Evolutionary conservation across 2,888 invertebrate genomes (phyloP).

Genomic region (Beris chalybata): DNA sequence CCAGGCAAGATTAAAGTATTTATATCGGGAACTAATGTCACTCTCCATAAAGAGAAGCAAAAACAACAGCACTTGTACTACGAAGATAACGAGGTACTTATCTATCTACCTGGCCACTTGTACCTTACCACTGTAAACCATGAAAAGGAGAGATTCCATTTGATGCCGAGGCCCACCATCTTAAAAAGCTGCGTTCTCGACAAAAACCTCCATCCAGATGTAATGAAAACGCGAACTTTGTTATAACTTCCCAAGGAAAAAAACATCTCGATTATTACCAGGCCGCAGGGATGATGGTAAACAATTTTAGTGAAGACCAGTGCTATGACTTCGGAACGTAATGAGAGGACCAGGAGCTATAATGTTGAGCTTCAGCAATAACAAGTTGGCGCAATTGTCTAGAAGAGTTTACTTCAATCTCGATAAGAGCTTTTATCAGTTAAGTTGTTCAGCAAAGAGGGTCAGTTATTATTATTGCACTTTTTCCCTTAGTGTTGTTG

Average conservation of each 20-base stretch:
- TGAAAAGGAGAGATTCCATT: too few relatives aligned
- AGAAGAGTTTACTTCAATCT: constrained; percentile 4
- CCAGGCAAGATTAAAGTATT: too few relatives aligned
- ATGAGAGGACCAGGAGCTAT: too few relatives aligned
- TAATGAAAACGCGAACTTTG: background rate
- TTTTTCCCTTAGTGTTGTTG: background rate
- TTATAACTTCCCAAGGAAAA: background rate
- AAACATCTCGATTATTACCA: background rate
- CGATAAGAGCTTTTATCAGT: constrained; percentile 16
- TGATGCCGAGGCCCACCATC: too few relatives aligned
- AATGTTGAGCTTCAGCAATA: background rate
- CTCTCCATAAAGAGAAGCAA: too few relatives aligned
- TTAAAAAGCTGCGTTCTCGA: too few relatives aligned
- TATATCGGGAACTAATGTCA: too few relatives aligned
- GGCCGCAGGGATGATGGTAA: constrained; percentile 8
- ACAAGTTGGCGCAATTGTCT: constrained; percentile 8
- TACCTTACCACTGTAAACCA: too few relatives aligned
- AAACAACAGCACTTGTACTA: too few relatives aligned
- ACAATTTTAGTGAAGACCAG: background rate
- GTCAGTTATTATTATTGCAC: constrained; percentile 13
- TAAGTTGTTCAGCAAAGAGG: constrained; percentile 6
- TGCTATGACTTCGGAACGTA: background rate
- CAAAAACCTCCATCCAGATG: background rate
- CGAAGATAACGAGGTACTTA: too few relatives aligned
- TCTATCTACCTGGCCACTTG: too few relatives aligned